Base-by-base conservation (phyloP, 2,113 vertebrate genomes). In the Morone chrysops region DNA sequence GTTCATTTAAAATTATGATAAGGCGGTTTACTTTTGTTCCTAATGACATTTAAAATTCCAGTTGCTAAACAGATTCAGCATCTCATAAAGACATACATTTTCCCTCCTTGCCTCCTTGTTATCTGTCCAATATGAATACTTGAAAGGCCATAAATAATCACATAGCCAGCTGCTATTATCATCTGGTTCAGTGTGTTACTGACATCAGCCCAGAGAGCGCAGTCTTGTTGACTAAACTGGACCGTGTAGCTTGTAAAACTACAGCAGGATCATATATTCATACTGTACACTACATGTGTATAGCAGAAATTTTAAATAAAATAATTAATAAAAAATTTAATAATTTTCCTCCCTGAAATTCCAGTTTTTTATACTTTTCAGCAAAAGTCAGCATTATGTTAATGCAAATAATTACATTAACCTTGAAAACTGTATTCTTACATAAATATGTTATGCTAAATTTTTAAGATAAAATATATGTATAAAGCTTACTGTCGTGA, bases 141-240 rank as follows among this genome's bases (percentile, higher is more conserved):
- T 82, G 2, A 65, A 54, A 74, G 5, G 6, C 38, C 36, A 20
- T 61, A 81, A 70, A 87, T 86, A 20, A 70, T 66, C 31, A 40
- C 25, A 13, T 40, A 59, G 68, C 4, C 83, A 75, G 54, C 61
- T 89, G 74, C 51, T 62, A 50, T 88, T 69, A 75, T 92, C 69
- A 84, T 69, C 10, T 4, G 17, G 38, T 56, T 70, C 40, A 65
- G 18, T 72, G 40, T 54, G 43, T 56, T 31, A 59, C 73, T 87
- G 79, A 87, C 87, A 74, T 83, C 74, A 75, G 47, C 25, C 31
- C 45, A 57, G 25, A 41, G 17, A 10, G 20, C 4, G 2, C 6
- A 45, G 41, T 80, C n/a, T 73, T 45, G 40, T 20, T 72, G 50
- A 54, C 68, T 75, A 5, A 61, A 79, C 5, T 60, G 25, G 0